A percentile compares a stretch with the other conserved stretches of the same genome.
These are phyloP conservation scores for Parnassius orleans DNA, from an alignment of 2,888 invertebrate species.

Conservation along the genomic window DNA sequence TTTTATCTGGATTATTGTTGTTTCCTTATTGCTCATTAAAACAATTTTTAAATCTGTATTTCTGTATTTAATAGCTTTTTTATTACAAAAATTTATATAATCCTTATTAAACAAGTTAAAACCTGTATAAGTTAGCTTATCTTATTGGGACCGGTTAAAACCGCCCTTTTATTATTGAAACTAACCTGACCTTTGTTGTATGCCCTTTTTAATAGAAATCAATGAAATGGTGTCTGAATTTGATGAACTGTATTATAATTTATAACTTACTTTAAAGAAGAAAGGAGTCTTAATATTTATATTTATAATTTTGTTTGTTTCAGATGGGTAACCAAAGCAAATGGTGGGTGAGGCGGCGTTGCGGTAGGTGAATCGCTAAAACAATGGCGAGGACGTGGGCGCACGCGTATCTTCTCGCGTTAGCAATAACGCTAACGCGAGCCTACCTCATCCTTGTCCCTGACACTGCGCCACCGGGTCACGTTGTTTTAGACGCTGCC, in stretches of 20 bases:
- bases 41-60: neutral
- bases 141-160: no score
- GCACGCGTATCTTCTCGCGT: conserved; percentile 51
- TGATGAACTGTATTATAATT: no score
- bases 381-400: conserved; percentile 54
- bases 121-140: no score
- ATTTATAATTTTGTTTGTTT: conserved; percentile 36
- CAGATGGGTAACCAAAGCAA: conserved; percentile 59
- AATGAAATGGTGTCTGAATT: no score
- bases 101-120: no score
- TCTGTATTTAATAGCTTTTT: neutral
- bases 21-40: neutral
- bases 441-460: conserved; percentile 82
- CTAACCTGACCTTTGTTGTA: no score
- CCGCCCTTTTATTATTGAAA: no score
- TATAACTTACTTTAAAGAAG: no score
- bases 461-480: conserved; percentile 82
- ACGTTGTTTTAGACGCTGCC: conserved; percentile 88
- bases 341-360: conserved; percentile 63
- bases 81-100: neutral
- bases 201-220: no score
- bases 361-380: conserved; percentile 62
- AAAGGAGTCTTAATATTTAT: no score
- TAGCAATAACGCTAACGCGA: conserved; percentile 54
- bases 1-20: neutral